Evolutionary conservation across 2,888 invertebrate species (phyloP).

Genomic region (Drosophila peninsularis): DNA sequence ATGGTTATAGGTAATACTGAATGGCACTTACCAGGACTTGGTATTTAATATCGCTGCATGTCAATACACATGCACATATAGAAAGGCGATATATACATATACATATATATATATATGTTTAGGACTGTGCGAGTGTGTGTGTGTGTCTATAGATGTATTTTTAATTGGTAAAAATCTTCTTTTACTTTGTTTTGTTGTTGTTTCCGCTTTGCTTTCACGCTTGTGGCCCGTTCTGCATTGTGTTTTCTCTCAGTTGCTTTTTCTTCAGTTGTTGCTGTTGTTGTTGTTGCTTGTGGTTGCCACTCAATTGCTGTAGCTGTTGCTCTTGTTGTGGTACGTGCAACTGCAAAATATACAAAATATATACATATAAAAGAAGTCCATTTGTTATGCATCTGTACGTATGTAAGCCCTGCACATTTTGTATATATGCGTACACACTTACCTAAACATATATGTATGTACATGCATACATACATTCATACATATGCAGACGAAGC

Average conservation of each 20-base stretch:
- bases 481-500: conserved; percentile 41
- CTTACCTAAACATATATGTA: conserved; percentile 4
- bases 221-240: conserved; percentile 30
- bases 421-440: conserved; percentile 30
- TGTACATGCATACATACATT: conserved; percentile 4
- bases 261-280: conserved; percentile 21
- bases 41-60: conserved; percentile 24
- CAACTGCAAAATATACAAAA: conserved; percentile 57
- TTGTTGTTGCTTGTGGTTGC: conserved; percentile 33
- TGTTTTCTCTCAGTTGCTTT: conserved; percentile 47
- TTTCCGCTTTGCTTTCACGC: conserved; percentile 36
- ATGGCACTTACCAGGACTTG: conserved; percentile 42
- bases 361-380: conserved; percentile 57
- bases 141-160: neutral
- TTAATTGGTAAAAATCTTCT: conserved; percentile 10
- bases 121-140: neutral
- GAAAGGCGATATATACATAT: too few relatives aligned
- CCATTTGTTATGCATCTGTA: conserved; percentile 25
- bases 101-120: neutral
- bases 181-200: conserved; percentile 16
- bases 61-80: conserved; percentile 9
- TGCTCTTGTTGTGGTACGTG: conserved; percentile 28
- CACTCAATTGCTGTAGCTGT: conserved; percentile 22
- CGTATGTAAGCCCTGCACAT: conserved; percentile 17
- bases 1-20: neutral